Conservation (phyloP, 2,888 invertebrate species). For the Bugulina stolonifera region DNA sequence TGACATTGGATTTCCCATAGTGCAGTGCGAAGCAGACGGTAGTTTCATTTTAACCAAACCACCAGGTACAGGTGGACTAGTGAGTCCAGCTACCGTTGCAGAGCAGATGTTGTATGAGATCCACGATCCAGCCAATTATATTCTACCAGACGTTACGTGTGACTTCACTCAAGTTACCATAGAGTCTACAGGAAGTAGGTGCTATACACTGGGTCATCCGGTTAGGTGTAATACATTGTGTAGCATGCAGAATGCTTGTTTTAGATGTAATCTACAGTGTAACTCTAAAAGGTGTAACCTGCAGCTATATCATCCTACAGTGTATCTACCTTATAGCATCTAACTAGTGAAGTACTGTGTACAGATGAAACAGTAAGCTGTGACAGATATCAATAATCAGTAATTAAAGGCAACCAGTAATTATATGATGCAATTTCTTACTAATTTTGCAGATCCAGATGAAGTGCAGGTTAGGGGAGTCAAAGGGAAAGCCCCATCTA, state of each 20-base stretch:
- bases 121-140: slow-evolving; percentile 54
- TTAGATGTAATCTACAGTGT: no score
- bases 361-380: no score
- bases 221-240: no score
- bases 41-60: slow-evolving; percentile 54
- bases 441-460: slow-evolving; percentile 30
- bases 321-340: no score
- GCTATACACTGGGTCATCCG: no score
- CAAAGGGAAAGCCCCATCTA: slow-evolving; percentile 52
- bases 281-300: no score
- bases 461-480: slow-evolving; percentile 54
- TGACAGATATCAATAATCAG: no score
- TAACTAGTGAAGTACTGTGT: no score
- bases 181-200: slow-evolving; percentile 34
- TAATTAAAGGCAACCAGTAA: no score
- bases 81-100: slow-evolving; percentile 52
- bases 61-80: slow-evolving; percentile 54
- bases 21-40: slow-evolving; percentile 52
- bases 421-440: no score
- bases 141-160: slow-evolving; percentile 56
- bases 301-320: no score
- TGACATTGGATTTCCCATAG: slow-evolving; percentile 56
- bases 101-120: slow-evolving; percentile 57
- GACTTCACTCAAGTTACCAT: slow-evolving; percentile 54
- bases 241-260: no score